These are phyloP conservation scores for Poecilia gillii DNA, from an alignment of 2,797 vertebrate genomes.

Conservation along the genomic window DNA sequence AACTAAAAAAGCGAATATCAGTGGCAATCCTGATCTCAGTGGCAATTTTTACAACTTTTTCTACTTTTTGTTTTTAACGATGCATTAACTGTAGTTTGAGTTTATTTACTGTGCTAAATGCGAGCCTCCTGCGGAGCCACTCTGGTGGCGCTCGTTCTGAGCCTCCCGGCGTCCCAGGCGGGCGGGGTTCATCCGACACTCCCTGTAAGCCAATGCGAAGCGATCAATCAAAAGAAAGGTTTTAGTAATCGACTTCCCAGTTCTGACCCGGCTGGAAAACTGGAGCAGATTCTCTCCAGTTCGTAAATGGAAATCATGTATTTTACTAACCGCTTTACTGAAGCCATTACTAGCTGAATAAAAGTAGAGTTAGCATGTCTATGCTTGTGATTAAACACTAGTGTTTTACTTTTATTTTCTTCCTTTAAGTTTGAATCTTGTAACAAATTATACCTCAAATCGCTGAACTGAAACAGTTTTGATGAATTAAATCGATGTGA, in stretches of 20 bases:
- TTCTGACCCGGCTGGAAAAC: not conserved
- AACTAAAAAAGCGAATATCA: conserved; percentile 26
- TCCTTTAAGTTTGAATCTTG: conserved; percentile 12
- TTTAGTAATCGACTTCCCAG: not conserved
- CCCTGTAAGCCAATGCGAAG: conserved; percentile 10
- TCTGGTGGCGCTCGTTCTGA: conserved; percentile 9
- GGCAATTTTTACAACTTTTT: conserved; percentile 53
- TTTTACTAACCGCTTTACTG: conserved; percentile 14
- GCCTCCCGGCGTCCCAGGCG: not conserved
- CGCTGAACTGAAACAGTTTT: conserved; percentile 8
- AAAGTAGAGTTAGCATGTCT: conserved; percentile 15
- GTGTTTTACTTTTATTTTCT: conserved; percentile 2
- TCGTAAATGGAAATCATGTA: conserved; percentile 1
- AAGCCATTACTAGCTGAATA: conserved; percentile 15
- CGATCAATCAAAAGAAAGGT: not conserved
- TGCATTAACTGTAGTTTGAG: conserved; percentile 1
- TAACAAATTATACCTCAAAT: conserved; percentile 33
- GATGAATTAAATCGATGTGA: conserved; percentile 17
- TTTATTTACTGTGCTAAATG: not conserved
- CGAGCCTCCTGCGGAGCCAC: not conserved
- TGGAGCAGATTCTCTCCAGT: not conserved
- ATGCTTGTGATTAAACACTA: conserved; percentile 23
- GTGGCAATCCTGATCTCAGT: conserved; percentile 56
- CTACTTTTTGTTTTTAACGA: conserved; percentile 20
- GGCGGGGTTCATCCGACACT: conserved; percentile 19